phyloP scores from a whole-genome alignment of 2,797 vertebrate genomes.

The Halcyon leucocephala region DNA sequence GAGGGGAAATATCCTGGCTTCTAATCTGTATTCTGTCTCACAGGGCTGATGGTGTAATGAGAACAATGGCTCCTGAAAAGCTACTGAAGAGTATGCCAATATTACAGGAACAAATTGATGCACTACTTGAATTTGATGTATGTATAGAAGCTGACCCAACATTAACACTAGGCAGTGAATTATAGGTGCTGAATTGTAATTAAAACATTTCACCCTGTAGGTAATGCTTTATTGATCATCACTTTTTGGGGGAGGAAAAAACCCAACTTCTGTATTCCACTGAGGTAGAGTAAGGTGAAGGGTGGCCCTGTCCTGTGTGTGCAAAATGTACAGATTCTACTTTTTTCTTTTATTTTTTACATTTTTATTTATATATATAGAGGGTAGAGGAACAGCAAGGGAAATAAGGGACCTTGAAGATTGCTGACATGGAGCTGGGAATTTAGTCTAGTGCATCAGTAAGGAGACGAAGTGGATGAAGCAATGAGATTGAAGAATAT shows the following conservation, averaged over 20 bases:
- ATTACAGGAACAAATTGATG: conserved; percentile 96
- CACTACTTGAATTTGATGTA: conserved; percentile 97
- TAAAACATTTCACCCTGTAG: not conserved
- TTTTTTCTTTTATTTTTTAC: not conserved
- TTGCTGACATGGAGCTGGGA: not conserved
- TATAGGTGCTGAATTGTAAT: not conserved
- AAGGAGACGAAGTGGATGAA: not conserved
- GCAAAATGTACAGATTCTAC: not conserved
- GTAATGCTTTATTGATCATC: not conserved
- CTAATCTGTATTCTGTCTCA: conserved; percentile 9
- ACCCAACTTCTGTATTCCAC: not conserved
- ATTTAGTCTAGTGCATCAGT: not conserved
- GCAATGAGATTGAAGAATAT: not conserved
- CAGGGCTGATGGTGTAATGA: conserved; percentile 96
- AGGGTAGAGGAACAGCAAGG: not conserved
- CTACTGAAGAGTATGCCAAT: conserved; percentile 97
- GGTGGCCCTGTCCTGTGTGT: not conserved
- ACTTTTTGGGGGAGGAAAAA: not conserved
- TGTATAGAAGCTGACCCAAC: conserved; percentile 64
- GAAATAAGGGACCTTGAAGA: not conserved
- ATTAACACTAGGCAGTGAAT: not conserved
- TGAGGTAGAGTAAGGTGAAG: not conserved
- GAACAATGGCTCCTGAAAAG: conserved; percentile 96
- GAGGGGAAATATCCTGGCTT: not conserved
- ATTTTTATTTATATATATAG: not conserved